Evolutionary conservation across 2,113 vertebrate species (phyloP), one percentile per base, ranked within the genome.

Genomic region (Prolemur simus): DNA sequence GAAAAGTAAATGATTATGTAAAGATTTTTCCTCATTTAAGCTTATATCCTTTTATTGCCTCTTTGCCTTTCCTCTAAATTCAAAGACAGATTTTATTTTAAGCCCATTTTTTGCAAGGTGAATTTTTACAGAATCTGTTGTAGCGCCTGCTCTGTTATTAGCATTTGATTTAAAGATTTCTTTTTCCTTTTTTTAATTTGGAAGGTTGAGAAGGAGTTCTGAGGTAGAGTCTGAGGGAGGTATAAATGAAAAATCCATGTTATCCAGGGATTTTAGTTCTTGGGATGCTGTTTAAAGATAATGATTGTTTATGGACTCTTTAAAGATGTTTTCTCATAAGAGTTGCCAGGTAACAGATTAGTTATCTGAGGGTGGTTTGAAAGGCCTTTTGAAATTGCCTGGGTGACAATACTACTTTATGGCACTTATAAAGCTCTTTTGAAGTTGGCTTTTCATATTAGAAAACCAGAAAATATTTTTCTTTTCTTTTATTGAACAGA

Each of bases 1-100:
- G 89, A 97, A 96, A 97, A 92, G 86, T 93, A 98, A 82, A 95
- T 97, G 78, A 96, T 78, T 96, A 88, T 92, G 76, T 97, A 91
- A 97, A 95, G 90, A 80, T 54, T 95, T 39, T 95, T 96, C 87
- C 83, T 96, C 81, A 10, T 52, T 90, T 96, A 95, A 52, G 27
- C 58, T 32, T 60, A n/a, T 25, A 32, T 56, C 18, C 39, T 96
- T 94, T 93, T 80, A 81, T 60, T 71, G 60, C 94, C 64, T 88
- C n/a, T 82, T 73, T 85, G 68, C 56, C 9, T 93, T 77, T 91
- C 89, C 23, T 96, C n/a, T 49, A 74, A 91, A 89, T 56, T 89
- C 89, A 89, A 71, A 93, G 58, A n/a, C 21, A 69, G 89, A 68
- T 84, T 96, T 95, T 76, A 80, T 34, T 92, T 95, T 56, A 89